Evolutionary conservation across 2,113 vertebrate species (phyloP).

Genomic region (Noturus placidus): DNA sequence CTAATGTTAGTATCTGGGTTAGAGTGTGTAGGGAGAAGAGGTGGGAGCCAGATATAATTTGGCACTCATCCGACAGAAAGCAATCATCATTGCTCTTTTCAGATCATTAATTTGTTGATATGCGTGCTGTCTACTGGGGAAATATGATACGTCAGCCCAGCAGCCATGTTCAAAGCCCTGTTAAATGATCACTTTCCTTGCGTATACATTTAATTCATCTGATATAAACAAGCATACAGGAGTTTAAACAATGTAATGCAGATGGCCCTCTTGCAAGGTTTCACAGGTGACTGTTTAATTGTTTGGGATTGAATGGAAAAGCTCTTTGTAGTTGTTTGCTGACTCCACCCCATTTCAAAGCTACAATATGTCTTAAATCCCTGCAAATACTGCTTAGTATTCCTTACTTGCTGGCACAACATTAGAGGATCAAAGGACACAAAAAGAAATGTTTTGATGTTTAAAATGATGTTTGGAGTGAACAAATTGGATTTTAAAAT

Average conservation of each 20-base stretch:
- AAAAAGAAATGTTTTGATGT: not conserved
- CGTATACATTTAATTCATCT: constrained; percentile 24
- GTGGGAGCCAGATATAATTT: constrained; percentile 45
- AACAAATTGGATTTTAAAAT: not conserved
- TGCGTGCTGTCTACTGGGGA: constrained; percentile 39
- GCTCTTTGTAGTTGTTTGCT: not conserved
- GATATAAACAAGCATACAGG: constrained; percentile 26
- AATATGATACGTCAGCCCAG: constrained; percentile 35
- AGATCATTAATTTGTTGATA: constrained; percentile 49
- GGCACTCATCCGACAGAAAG: constrained; percentile 45
- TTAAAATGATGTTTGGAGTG: not conserved
- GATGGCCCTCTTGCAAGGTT: not conserved
- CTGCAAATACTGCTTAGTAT: not conserved
- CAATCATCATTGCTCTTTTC: constrained; percentile 47
- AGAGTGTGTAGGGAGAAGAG: constrained; percentile 26
- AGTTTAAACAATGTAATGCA: not conserved
- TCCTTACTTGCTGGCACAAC: not conserved
- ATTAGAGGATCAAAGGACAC: not conserved
- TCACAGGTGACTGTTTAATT: not conserved
- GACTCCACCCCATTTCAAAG: not conserved
- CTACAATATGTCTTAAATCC: not conserved
- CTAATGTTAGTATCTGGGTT: constrained; percentile 31
- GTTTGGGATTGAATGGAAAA: not conserved
- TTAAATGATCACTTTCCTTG: constrained; percentile 28
- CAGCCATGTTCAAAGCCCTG: constrained; percentile 9